phyloP scores from a whole-genome alignment of 2,113 vertebrate species.

The Gasterosteus nipponicus region DNA sequence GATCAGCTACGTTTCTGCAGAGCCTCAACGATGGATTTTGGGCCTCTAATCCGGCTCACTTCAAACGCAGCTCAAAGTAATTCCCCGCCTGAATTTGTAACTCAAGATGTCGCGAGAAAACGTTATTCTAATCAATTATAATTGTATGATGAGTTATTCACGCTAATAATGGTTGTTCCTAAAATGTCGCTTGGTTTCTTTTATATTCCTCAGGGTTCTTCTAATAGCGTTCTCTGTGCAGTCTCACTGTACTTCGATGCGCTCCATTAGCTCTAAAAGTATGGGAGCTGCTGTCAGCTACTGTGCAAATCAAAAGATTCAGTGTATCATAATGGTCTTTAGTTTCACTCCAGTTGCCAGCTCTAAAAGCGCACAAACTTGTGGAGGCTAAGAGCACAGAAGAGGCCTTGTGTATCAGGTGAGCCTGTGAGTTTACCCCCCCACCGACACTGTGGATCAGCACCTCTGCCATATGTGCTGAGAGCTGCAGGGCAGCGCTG shows the following conservation, averaged over 20 bases:
- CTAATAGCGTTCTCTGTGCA: not conserved
- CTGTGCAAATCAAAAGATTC: slow-evolving; percentile 44
- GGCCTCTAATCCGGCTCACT: slow-evolving; percentile 58
- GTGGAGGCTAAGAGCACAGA: not conserved
- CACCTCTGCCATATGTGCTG: slow-evolving; percentile 66
- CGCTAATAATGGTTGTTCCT: not conserved
- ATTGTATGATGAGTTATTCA: not conserved
- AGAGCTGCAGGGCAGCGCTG: slow-evolving; percentile 50
- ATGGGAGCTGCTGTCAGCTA: slow-evolving; percentile 30
- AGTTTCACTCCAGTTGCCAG: slow-evolving; percentile 26
- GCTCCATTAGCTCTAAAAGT: slow-evolving; percentile 33
- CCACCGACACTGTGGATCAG: slow-evolving; percentile 61
- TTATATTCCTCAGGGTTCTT: not conserved
- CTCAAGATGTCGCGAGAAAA: slow-evolving; percentile 33
- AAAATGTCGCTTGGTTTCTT: not conserved
- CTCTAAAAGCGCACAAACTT: slow-evolving; percentile 21
- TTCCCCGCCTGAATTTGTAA: slow-evolving; percentile 35
- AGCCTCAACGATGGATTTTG: slow-evolving; percentile 48
- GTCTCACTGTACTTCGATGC: not conserved
- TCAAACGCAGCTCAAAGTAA: slow-evolving; percentile 41
- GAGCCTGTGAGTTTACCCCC: slow-evolving; percentile 7
- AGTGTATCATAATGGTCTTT: slow-evolving; percentile 30
- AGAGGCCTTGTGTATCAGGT: slow-evolving; percentile 16
- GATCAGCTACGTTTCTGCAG: slow-evolving; percentile 37
- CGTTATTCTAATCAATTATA: not conserved